These are phyloP conservation scores for Myiotriccus ornatus DNA, from an alignment of 2,797 vertebrate genomes.

Conservation along the genomic window DNA sequence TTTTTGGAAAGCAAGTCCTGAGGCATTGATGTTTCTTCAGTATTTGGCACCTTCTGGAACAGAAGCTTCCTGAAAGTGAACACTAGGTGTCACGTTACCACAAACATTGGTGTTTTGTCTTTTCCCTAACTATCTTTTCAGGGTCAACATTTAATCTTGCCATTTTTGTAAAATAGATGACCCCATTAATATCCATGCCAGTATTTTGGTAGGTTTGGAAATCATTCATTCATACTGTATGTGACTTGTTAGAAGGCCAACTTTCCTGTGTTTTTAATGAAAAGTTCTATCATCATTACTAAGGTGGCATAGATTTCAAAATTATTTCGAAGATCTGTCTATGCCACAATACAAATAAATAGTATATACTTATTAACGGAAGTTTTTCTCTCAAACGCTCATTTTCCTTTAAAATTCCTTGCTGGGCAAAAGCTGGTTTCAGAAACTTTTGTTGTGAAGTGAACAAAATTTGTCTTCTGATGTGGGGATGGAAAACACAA, in stretches of 20 bases:
- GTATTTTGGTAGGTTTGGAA: not conserved
- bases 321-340: not conserved
- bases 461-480: not conserved
- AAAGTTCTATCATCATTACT: not conserved
- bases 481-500: not conserved
- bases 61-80: not conserved
- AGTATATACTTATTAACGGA: not conserved
- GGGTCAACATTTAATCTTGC: not conserved
- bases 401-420: not conserved
- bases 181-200: not conserved
- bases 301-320: not conserved
- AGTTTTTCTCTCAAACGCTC: not conserved
- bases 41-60: not conserved
- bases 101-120: not conserved
- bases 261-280: not conserved
- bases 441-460: not conserved
- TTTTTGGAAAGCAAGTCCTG: not conserved
- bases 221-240: not conserved
- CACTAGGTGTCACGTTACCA: constrained; percentile 60
- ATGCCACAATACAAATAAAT: not conserved
- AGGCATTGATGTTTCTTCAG: not conserved
- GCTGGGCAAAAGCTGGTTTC: not conserved
- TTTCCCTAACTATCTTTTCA: not conserved
- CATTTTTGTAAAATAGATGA: not conserved
- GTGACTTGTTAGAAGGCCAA: not conserved